Conservation (phyloP, 2,113 vertebrate genomes). For the Hippocampus comes region DNA sequence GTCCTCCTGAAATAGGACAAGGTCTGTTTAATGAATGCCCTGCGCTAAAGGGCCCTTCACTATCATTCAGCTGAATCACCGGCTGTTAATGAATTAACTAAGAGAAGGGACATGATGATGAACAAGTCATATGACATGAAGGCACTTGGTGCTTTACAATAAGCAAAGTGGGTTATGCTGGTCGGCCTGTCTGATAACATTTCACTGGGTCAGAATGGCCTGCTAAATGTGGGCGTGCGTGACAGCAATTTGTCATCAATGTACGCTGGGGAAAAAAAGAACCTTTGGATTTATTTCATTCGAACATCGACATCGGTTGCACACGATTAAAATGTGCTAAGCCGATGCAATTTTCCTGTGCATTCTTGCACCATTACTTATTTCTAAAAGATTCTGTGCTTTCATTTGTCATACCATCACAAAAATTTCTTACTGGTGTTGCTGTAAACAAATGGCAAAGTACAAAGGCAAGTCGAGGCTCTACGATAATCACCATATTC, state of each 20-base stretch:
- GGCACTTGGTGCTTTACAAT: constrained; percentile 18
- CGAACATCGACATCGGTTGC: no score
- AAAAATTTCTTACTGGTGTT: neutral
- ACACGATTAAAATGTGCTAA: no score
- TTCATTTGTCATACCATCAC: neutral
- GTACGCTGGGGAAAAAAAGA: no score
- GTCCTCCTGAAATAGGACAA: constrained; percentile 14
- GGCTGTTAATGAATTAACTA: constrained; percentile 40
- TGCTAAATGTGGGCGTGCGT: constrained; percentile 10
- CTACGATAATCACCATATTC: neutral
- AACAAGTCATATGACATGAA: constrained; percentile 13
- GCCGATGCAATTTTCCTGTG: no score
- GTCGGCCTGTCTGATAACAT: constrained; percentile 12
- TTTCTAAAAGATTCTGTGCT: neutral
- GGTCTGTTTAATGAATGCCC: constrained; percentile 45
- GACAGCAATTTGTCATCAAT: constrained; percentile 15
- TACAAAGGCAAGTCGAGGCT: neutral
- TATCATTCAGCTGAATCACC: constrained; percentile 34
- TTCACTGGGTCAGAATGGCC: constrained; percentile 22
- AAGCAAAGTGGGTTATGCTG: constrained; percentile 10
- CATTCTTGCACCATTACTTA: neutral
- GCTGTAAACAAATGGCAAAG: neutral
- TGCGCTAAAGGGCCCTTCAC: constrained; percentile 9
- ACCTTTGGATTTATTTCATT: no score
- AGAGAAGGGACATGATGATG: constrained; percentile 4